Percentiles rank a stretch among this genome's conserved stretches.
Evolutionary conservation across 1,140 invertebrate species (phyloP).

Genomic region (Brachionus plicatilis): DNA sequence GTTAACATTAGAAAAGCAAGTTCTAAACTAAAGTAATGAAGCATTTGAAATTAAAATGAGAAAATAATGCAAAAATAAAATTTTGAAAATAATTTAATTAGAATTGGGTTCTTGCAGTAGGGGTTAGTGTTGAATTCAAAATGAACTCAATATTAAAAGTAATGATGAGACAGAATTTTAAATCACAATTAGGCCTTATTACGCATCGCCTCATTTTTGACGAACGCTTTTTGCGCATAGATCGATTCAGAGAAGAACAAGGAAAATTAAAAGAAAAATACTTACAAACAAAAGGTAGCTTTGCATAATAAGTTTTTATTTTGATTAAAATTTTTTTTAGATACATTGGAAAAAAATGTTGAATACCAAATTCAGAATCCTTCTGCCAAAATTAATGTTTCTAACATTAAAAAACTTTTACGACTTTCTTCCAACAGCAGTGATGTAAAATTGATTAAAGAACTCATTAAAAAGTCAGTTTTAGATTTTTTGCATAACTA

Average conservation of each 20-base stretch:
- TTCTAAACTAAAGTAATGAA: background rate
- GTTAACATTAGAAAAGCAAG: background rate
- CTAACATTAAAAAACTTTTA: constrained; percentile 7
- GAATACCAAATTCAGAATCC: background rate
- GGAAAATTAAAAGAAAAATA: constrained; percentile 5
- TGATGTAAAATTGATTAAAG: background rate
- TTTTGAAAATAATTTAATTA: background rate
- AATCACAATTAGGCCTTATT: background rate
- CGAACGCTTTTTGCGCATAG: background rate
- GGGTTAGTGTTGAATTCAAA: background rate
- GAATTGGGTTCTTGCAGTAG: background rate
- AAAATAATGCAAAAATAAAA: background rate
- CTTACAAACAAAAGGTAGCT: background rate
- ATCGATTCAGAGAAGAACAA: background rate
- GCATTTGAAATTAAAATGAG: constrained; percentile 5
- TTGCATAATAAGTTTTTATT: background rate
- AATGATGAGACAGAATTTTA: background rate
- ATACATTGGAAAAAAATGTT: background rate
- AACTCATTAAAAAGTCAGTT: background rate
- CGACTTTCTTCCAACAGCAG: background rate
- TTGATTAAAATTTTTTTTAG: background rate
- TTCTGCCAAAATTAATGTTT: background rate
- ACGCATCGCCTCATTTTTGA: background rate
- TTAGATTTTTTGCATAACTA: background rate
- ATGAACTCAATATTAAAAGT: constrained; percentile 25